Evolutionary conservation across 1,140 invertebrate species (phyloP).

Genomic region (Matsumurasca onukii): DNA sequence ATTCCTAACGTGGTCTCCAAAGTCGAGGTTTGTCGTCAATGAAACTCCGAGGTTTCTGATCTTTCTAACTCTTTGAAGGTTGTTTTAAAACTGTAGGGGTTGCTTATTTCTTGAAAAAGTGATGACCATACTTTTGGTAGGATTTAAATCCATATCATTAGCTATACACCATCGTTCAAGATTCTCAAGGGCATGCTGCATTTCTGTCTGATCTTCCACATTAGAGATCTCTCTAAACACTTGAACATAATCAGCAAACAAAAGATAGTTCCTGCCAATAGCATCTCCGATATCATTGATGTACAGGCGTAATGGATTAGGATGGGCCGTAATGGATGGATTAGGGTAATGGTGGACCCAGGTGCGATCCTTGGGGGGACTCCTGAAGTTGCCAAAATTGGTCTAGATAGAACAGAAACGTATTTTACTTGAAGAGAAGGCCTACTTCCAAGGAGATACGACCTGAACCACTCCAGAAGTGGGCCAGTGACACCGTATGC

Average conservation of each 20-base stretch:
- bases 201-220: not conserved
- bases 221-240: not conserved
- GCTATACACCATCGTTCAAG: not conserved
- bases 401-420: not conserved
- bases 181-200: not conserved
- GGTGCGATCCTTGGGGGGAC: not conserved
- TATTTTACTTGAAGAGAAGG: constrained; percentile 7
- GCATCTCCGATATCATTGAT: not conserved
- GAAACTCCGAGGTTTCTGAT: too few relatives aligned
- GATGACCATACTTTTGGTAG: not conserved
- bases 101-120: not conserved
- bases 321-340: too few relatives aligned
- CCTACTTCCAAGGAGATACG: not conserved
- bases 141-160: not conserved
- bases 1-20: too few relatives aligned
- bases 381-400: not conserved
- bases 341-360: not conserved
- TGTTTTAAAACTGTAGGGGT: too few relatives aligned
- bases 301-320: not conserved
- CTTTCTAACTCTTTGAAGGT: too few relatives aligned
- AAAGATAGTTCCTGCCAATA: not conserved
- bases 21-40: too few relatives aligned
- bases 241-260: not conserved
- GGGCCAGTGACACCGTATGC: not conserved
- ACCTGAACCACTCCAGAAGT: not conserved